phyloP scores from a whole-genome alignment of 2,888 invertebrate species.

The Eristalinus aeneus region DNA sequence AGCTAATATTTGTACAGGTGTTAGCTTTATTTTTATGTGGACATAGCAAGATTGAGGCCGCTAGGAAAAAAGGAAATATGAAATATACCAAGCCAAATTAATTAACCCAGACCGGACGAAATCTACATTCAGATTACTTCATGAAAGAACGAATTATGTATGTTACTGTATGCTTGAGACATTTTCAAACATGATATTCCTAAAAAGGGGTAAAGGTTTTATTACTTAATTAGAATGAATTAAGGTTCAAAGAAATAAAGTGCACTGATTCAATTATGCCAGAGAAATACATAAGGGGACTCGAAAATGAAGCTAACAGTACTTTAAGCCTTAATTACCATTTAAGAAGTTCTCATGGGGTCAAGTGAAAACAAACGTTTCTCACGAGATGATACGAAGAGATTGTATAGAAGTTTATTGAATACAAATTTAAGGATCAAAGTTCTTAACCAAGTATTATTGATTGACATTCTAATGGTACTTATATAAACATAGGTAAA shows the following conservation, averaged over 20 bases:
- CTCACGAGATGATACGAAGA: background rate
- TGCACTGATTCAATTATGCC: conserved; percentile 55
- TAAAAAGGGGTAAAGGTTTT: conserved; percentile 30
- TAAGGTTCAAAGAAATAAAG: conserved; percentile 13
- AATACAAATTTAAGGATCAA: background rate
- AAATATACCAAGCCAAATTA: background rate
- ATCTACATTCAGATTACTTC: background rate
- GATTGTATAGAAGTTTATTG: background rate
- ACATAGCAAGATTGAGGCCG: background rate
- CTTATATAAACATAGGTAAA: too few relatives aligned
- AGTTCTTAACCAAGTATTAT: too few relatives aligned
- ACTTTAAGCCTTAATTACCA: conserved; percentile 35
- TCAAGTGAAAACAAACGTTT: conserved; percentile 18
- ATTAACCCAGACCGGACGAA: conserved; percentile 31
- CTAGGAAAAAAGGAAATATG: background rate
- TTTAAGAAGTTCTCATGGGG: conserved; percentile 18
- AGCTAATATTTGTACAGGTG: background rate
- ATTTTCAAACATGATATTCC: background rate
- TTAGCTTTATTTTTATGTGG: conserved; percentile 2
- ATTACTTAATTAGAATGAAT: conserved; percentile 59
- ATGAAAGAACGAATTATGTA: conserved; percentile 37
- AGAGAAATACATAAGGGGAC: conserved; percentile 7
- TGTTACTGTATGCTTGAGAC: conserved; percentile 3
- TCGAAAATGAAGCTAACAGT: conserved; percentile 39
- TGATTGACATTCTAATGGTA: background rate